phyloP scores from a whole-genome alignment of 2,888 invertebrate species.

The Parnassius apollo region DNA sequence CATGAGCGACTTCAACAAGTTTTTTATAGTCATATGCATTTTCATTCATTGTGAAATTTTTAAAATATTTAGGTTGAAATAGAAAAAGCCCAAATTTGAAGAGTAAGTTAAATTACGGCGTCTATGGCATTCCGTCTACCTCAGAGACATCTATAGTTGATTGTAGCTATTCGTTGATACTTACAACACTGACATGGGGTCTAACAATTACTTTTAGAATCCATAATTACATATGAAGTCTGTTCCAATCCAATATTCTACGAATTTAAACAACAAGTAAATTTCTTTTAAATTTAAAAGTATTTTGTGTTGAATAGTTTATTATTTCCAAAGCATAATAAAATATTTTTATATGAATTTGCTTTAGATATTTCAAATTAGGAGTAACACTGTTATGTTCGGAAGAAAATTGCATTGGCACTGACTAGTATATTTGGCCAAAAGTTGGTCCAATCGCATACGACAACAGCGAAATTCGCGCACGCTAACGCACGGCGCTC shows the following conservation, averaged over 20 bases:
- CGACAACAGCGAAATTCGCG: constrained; percentile 62
- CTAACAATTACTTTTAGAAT: constrained; percentile 2
- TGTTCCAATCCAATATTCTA: no score
- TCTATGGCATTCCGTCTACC: no score
- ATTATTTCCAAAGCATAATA: no score
- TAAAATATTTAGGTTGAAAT: neutral
- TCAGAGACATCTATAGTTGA: no score
- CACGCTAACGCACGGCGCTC: constrained; percentile 26
- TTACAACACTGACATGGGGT: constrained; percentile 11
- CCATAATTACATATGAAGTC: no score
- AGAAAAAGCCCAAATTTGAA: no score
- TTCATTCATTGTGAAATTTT: constrained; percentile 3
- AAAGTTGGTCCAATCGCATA: constrained; percentile 27
- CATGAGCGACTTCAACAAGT: constrained; percentile 18
- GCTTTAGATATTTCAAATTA: constrained; percentile 2
- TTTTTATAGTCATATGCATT: neutral
- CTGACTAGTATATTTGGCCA: constrained; percentile 16
- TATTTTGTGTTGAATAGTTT: no score
- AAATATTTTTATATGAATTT: neutral
- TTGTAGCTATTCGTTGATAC: neutral
- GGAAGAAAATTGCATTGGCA: no score
- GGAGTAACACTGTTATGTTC: no score
- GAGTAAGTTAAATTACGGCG: no score
- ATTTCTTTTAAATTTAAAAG: no score
- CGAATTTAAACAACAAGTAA: no score